Percentiles rank a stretch among this genome's conserved stretches.
Conservation (phyloP, 1,140 invertebrate species). For the Drosophila pallidifrons region DNA sequence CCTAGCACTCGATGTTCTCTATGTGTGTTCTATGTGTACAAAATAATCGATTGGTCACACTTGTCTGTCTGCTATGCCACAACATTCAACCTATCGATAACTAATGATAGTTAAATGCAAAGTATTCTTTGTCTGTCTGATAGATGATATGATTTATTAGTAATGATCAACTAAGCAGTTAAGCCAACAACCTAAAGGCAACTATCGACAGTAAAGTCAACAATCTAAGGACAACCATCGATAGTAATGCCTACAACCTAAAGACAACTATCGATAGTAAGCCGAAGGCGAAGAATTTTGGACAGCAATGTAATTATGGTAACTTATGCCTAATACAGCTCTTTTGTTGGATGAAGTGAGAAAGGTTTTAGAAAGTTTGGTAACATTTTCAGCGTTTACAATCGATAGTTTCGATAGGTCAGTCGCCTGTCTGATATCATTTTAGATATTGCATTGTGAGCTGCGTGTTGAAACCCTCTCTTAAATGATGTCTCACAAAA, state of each 20-base stretch:
- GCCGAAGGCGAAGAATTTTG: too few relatives aligned
- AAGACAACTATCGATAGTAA: neutral
- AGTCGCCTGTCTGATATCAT: neutral
- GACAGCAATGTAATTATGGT: too few relatives aligned
- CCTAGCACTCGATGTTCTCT: conserved; percentile 38
- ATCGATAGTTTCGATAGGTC: neutral
- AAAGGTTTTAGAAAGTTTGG: too few relatives aligned
- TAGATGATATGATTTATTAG: neutral
- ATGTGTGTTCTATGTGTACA: conserved; percentile 8
- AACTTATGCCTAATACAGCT: too few relatives aligned
- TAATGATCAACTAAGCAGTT: too few relatives aligned
- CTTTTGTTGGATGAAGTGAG: too few relatives aligned
- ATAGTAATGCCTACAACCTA: neutral
- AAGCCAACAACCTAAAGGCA: neutral
- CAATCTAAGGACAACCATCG: too few relatives aligned
- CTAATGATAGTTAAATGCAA: neutral
- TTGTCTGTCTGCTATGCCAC: neutral
- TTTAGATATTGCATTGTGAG: neutral
- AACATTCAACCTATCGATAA: neutral
- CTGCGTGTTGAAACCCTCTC: neutral
- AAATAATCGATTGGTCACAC: conserved; percentile 13
- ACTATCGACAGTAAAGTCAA: neutral
- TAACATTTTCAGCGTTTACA: too few relatives aligned
- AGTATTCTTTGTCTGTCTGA: neutral
- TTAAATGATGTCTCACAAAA: neutral